Conservation (phyloP, 2,888 invertebrate genomes). For the Eurytoma adleriae region DNA sequence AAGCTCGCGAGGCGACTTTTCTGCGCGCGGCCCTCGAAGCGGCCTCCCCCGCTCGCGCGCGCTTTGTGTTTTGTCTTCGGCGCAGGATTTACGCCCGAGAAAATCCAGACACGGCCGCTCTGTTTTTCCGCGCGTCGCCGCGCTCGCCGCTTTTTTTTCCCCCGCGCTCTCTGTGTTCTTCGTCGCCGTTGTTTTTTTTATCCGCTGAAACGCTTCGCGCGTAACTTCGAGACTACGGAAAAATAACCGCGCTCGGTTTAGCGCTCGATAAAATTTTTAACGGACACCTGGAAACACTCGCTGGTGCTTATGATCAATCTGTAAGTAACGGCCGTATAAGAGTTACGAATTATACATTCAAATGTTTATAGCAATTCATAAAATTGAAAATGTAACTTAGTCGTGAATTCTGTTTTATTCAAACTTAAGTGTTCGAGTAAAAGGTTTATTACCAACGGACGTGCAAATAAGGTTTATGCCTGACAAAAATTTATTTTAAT, state of each 20-base stretch:
- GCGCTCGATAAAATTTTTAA: conserved; percentile 3
- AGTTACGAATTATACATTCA: too few relatives aligned
- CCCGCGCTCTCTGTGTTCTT: not conserved
- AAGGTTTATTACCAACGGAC: too few relatives aligned
- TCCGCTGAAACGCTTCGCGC: not conserved
- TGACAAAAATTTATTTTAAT: too few relatives aligned
- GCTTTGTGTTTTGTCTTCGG: conserved; percentile 55
- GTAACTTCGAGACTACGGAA: not conserved
- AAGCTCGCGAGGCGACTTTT: conserved; percentile 50
- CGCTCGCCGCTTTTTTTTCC: not conserved
- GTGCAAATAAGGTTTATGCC: too few relatives aligned
- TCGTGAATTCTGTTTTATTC: too few relatives aligned
- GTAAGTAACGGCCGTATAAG: too few relatives aligned
- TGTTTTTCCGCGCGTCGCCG: conserved; percentile 12
- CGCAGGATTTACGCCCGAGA: conserved; percentile 64
- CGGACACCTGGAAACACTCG: not conserved
- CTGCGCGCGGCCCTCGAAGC: conserved; percentile 38
- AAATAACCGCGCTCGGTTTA: not conserved
- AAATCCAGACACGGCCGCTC: conserved; percentile 59
- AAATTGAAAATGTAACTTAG: too few relatives aligned
- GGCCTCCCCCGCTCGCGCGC: conserved; percentile 11
- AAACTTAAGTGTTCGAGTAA: too few relatives aligned
- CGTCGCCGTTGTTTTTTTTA: not conserved
- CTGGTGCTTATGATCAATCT: not conserved
- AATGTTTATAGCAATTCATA: too few relatives aligned